Evolutionary conservation across 2,888 invertebrate species (phyloP), one percentile per base, ranked within the genome.

Genomic region (Caenorhabditis sp.): DNA sequence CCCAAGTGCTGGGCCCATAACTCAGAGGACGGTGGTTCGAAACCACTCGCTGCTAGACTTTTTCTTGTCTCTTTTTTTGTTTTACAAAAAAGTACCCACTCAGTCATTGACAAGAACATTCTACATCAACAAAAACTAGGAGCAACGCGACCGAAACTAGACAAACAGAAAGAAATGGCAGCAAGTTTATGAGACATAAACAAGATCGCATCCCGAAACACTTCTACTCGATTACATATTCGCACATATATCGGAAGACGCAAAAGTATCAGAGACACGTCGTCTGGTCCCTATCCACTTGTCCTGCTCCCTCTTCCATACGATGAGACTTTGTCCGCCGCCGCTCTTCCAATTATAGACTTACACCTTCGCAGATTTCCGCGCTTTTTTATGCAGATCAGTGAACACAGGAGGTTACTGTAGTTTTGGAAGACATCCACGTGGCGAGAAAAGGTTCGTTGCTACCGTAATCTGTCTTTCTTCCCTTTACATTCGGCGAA

Each of bases 1-100:
- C 9, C 9, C 9, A 32, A 32, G 93, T 93, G 93, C 93, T 93
- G 93, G 93, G 93, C 93, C 93, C 93, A 93, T 93, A 93, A 93
- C 93, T 93, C 93, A 94, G 94, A 94, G 94, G 93, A 94, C 94
- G 94, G 94, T 94, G 87, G 89, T 88, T 89, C 89, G 89, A 89
- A 89, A 89, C 88, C 87, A 89, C 87, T 66, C 39, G 45, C 45
- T 56, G 56, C 48, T 52, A 59, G 32, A 52, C 2, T 43, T 41
- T 43, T 27, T n/a, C n/a, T 6, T 27, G 1, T 43, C 43, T 15
- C 7, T 6, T 22, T 56, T 3, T 2, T 66, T 11, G 13, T 30
- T 50, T 11, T 6, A 2, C 13, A 30, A 9, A 35, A 17, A 32
- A 27, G 30, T 37, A 46, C 30, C 65, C 50, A 62, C 50, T 55